Percentiles rank a stretch among this genome's conserved stretches.
Conservation (phyloP, 2,888 invertebrate genomes). For the Melolontha melolontha region DNA sequence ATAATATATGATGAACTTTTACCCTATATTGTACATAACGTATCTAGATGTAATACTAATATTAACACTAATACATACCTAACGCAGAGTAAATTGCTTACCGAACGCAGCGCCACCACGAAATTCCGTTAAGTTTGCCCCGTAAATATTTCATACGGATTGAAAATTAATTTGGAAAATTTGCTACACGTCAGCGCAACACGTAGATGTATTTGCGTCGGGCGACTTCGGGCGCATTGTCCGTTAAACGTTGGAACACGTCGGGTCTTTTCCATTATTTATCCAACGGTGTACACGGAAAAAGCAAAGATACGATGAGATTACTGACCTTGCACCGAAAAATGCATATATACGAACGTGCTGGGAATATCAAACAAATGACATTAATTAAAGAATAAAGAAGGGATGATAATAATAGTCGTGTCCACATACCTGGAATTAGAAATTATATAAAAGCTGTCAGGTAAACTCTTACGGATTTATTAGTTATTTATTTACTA, state of each 20-base stretch:
- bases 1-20: conserved; percentile 2
- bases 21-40: conserved; percentile 20
- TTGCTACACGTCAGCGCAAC: conserved; percentile 42
- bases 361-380: conserved; percentile 4
- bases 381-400: conserved; percentile 22
- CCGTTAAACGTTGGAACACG: conserved; percentile 30
- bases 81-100: conserved; percentile 41
- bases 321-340: conserved; percentile 31
- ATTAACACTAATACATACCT: conserved; percentile 28
- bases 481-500: background rate
- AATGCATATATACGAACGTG: conserved; percentile 15
- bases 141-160: conserved; percentile 42
- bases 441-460: background rate
- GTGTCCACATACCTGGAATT: too few relatives aligned
- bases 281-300: conserved; percentile 24
- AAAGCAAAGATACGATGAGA: conserved; percentile 14
- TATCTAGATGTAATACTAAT: conserved; percentile 25
- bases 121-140: conserved; percentile 40
- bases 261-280: conserved; percentile 21
- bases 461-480: background rate
- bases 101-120: conserved; percentile 39
- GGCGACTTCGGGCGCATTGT: conserved; percentile 21
- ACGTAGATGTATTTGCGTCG: conserved; percentile 20
- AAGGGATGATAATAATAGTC: background rate
- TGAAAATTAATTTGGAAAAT: conserved; percentile 43